Percentiles rank a stretch among this genome's conserved stretches.
Conservation (phyloP, 2,113 vertebrate genomes). For the Pteruthius melanotis region DNA sequence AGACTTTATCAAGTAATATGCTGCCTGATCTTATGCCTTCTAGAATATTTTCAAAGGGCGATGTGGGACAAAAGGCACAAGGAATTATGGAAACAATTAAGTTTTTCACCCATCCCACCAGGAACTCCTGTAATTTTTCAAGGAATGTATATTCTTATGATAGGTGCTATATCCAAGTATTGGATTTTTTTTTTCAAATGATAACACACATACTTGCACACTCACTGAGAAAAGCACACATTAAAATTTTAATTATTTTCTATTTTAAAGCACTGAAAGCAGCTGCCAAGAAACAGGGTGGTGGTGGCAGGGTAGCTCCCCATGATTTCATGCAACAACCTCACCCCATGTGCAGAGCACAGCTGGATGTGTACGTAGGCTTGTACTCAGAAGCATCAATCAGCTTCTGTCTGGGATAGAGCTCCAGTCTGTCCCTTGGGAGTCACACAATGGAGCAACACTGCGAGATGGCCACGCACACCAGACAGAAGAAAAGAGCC, state of each 20-base stretch:
- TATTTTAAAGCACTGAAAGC: neutral
- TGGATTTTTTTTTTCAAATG: neutral
- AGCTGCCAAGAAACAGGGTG: neutral
- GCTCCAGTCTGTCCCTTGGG: neutral
- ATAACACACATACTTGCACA: neutral
- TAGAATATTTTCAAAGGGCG: neutral
- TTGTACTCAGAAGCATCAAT: neutral
- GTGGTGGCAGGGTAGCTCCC: neutral
- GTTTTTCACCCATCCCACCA: neutral
- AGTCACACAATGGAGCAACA: neutral
- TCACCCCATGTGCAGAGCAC: neutral
- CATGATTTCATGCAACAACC: neutral
- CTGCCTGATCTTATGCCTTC: neutral
- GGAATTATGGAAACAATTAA: neutral
- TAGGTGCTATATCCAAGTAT: neutral
- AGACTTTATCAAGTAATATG: neutral
- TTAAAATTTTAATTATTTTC: neutral
- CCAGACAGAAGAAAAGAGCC: fast-evolving
- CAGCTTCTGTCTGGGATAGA: neutral
- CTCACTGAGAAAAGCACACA: neutral
- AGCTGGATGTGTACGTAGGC: neutral
- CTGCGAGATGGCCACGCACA: fast-evolving
- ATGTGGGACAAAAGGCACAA: neutral
- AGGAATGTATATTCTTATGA: neutral
- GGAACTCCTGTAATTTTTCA: neutral